These are phyloP conservation scores for Drosophila gaucha DNA, from an alignment of 2,888 invertebrate genomes.

Conservation along the genomic window DNA sequence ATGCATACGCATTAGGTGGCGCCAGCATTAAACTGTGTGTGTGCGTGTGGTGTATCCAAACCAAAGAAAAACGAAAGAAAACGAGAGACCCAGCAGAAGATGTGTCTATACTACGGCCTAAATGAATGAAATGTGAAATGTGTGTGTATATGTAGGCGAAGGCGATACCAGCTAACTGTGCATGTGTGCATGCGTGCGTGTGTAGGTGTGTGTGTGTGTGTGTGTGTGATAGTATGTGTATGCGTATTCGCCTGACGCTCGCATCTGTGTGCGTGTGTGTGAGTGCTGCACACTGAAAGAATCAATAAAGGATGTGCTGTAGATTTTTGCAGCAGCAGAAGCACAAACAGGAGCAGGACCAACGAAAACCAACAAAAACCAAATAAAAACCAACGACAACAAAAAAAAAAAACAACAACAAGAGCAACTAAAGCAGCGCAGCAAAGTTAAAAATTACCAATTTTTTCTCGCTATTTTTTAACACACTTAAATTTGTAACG, in stretches of 20 bases:
- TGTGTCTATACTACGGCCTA: constrained; percentile 75
- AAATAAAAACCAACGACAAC: constrained; percentile 17
- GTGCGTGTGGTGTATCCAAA: constrained; percentile 5
- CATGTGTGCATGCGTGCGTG: constrained; percentile 28
- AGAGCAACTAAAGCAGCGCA: constrained; percentile 24
- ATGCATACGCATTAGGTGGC: constrained; percentile 10
- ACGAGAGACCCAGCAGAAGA: constrained; percentile 55
- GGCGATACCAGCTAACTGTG: constrained; percentile 33
- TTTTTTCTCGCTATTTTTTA: neutral
- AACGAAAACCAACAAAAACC: constrained; percentile 34
- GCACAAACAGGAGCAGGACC: constrained; percentile 15
- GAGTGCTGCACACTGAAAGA: constrained; percentile 75
- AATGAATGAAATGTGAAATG: constrained; percentile 70
- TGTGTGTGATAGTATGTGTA: constrained; percentile 30
- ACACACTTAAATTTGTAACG: constrained; percentile 14
- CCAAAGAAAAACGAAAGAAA: constrained; percentile 53
- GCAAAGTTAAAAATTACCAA: constrained; percentile 7
- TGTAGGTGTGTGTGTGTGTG: constrained; percentile 25
- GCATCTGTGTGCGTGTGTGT: constrained; percentile 21
- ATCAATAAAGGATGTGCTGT: constrained; percentile 82
- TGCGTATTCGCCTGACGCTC: constrained; percentile 34
- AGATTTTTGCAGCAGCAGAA: constrained; percentile 61
- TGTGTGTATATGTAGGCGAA: constrained; percentile 51
- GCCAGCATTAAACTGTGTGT: constrained; percentile 7
- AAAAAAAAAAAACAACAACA: constrained; percentile 22